phyloP scores from a whole-genome alignment of 2,113 vertebrate species.

The Felis catus region F.catus_Fca126_mat1.0 CM031417.1:129750501-129751000 shows the following conservation, averaged over 20 bases:
- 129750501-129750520: background rate
- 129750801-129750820: conserved; percentile 35
- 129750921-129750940: conserved; percentile 60
- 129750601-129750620: background rate
- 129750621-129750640: background rate
- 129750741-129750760: conserved; percentile 50
- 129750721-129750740: conserved; percentile 50
- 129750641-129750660: background rate
- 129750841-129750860: conserved; percentile 18
- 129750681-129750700: background rate
- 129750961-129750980: background rate
- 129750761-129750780: conserved; percentile 14
- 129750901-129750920: conserved; percentile 45
- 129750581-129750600: background rate
- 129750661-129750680: background rate
- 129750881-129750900: conserved; percentile 34
- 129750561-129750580: background rate
- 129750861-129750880: conserved; percentile 57
- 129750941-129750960: conserved; percentile 15
- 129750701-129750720: background rate
- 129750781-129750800: conserved; percentile 49
- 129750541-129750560: background rate
- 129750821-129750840: conserved; percentile 50
- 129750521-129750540: background rate
- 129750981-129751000: background rate